Evolutionary conservation across 1,140 invertebrate species (phyloP), one percentile per base, ranked within the genome.

Genomic region (Trichogramma pretiosum): DNA sequence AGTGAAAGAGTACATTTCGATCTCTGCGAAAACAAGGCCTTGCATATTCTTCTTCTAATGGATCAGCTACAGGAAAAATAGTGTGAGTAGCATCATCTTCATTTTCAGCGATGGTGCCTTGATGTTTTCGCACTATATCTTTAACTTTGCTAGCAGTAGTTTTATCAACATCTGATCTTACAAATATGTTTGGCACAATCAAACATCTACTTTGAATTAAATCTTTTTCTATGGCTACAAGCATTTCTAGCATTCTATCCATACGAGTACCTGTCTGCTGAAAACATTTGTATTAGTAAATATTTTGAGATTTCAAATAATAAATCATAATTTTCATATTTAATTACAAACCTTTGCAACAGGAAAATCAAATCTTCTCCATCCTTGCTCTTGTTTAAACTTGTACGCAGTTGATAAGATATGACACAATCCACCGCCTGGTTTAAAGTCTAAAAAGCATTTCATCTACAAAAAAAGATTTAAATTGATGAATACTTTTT

Each of bases 371-470:
- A 92, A 91, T 70, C 88, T 80, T 59, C 88, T 78, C 87, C 92
- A 96, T 69, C 90, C 87, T 74, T 96, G 92, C 67, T 97, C 93
- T 68, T 82, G 85, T 68, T 94, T 94, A 74, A 93, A 97, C 62
- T 89, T 91, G 76, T 89, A 97, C 60, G 93, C 92, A 51, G 89
- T 87, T 56, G 87, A 83, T 55, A 98, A 78, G 63, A 97, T 91
- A 53, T 93, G 88, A 74, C 92, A 96, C 17, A 97, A 74, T 8
- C 87, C 83, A 33, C 93, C 93, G 40, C 88, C 86, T 44, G 90
- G 81, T 72, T 95, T 95, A 66, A 97, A 93, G 73, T 97, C 93
- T 65, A 96, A 74, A 67, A 97, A 97, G 69, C 84, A 92, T 73
- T 84, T 84, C 81, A 90, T 89, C 88, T 93, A 67, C 33, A 77